These are phyloP conservation scores for Charina bottae DNA, from an alignment of 2,113 vertebrate species.

Conservation along the genomic window DNA sequence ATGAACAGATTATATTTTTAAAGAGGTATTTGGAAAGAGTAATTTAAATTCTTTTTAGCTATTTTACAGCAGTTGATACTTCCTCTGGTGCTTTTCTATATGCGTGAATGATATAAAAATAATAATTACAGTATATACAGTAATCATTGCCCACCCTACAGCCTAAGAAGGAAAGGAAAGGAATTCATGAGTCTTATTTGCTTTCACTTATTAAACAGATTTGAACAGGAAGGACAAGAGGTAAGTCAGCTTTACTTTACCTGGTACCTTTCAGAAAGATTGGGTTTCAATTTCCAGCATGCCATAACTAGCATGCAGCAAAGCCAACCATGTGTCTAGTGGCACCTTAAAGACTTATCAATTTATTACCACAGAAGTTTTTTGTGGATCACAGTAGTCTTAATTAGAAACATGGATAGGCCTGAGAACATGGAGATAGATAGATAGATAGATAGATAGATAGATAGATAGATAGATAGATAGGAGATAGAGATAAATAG, in stretches of 20 bases:
- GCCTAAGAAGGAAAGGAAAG: neutral
- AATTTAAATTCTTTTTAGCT: conserved; percentile 65
- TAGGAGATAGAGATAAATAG: too few species aligned
- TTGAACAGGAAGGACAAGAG: neutral
- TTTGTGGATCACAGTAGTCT: neutral
- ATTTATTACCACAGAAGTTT: neutral
- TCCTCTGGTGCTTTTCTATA: conserved; percentile 36
- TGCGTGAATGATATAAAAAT: neutral
- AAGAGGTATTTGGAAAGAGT: conserved; percentile 60
- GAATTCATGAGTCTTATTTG: neutral
- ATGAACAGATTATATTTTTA: conserved; percentile 57
- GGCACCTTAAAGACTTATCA: neutral
- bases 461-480: too few species aligned
- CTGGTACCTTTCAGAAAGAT: neutral
- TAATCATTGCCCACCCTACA: neutral
- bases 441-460: neutral
- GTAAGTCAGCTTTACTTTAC: neutral
- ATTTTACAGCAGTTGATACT: conserved; percentile 62
- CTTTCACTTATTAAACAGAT: neutral
- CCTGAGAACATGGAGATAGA: neutral
- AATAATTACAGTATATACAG: too few species aligned
- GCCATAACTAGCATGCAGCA: neutral
- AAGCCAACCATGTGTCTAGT: neutral
- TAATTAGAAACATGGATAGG: neutral
- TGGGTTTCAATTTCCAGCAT: neutral